Evolutionary conservation across 2,797 vertebrate species (phyloP).

Genomic region (Spheniscus humboldti): DNA sequence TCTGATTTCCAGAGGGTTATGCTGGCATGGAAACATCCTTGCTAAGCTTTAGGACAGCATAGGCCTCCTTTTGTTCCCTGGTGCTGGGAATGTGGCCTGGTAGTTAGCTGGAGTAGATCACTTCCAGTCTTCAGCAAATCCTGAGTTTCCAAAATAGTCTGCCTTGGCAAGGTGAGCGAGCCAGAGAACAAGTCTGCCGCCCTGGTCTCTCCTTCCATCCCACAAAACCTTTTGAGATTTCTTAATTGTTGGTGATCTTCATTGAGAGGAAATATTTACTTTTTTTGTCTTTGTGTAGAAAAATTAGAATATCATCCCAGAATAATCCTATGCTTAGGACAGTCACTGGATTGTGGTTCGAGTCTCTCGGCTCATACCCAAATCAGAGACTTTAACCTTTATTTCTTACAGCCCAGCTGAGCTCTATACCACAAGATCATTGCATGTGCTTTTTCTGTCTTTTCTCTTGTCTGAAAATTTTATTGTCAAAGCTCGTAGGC

Average conservation of each 20-base stretch:
- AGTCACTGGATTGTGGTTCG: neutral
- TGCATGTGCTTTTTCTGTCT: neutral
- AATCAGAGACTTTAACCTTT: neutral
- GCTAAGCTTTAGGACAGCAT: neutral
- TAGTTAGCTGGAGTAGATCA: neutral
- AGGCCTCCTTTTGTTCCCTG: neutral
- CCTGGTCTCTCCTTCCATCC: neutral
- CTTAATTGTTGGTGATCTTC: neutral
- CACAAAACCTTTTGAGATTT: neutral
- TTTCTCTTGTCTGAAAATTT: neutral
- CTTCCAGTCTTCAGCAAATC: neutral
- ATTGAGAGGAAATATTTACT: neutral
- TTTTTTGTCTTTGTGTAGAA: neutral
- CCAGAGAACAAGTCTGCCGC: neutral
- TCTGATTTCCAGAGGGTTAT: slow-evolving; percentile 26
- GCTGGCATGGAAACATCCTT: neutral
- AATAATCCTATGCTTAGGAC: neutral
- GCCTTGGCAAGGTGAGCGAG: neutral
- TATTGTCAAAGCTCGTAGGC: neutral
- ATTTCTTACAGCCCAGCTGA: neutral
- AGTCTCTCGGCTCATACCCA: neutral
- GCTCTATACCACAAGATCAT: neutral
- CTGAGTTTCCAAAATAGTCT: neutral
- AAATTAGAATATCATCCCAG: neutral
- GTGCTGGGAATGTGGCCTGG: neutral